A percentile compares a stretch with the other conserved stretches of the same genome.
These are phyloP conservation scores for Muricea muricata DNA, from an alignment of 92 coral and sea anemone genomes.

Conservation along the genomic window DNA sequence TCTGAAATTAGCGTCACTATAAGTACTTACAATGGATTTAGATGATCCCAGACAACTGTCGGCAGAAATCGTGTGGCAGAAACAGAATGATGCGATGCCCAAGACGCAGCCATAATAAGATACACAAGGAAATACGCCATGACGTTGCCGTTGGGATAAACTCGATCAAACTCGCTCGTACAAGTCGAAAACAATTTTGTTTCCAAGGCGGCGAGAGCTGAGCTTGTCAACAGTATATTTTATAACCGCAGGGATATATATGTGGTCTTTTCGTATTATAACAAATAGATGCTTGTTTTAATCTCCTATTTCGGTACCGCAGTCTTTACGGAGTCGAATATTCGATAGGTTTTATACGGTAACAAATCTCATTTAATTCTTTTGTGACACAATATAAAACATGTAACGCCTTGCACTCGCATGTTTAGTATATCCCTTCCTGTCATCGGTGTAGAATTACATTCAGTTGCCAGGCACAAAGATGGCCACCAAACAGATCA, in stretches of 20 bases:
- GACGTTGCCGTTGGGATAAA: not conserved
- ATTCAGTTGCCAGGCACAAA: not conserved
- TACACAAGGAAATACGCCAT: not conserved
- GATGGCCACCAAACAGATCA: not conserved
- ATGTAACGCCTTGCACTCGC: not conserved
- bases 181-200: not conserved
- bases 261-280: not conserved
- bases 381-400: not conserved
- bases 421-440: not conserved
- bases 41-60: slow-evolving; percentile 33
- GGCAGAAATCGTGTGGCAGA: slow-evolving; percentile 27
- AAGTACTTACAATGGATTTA: slow-evolving; percentile 37
- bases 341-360: not conserved
- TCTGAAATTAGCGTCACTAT: not conserved
- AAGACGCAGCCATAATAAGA: not conserved
- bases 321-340: not conserved
- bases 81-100: not conserved
- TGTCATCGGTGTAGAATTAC: not conserved
- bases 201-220: not conserved
- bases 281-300: not conserved
- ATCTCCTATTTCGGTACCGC: not conserved
- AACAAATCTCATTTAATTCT: not conserved
- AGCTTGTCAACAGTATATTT: not conserved
- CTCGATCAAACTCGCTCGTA: not conserved
- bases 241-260: slow-evolving; percentile 4